Evolutionary conservation across 2,113 vertebrate species (phyloP).

Genomic region (Oryzias javanicus): DNA sequence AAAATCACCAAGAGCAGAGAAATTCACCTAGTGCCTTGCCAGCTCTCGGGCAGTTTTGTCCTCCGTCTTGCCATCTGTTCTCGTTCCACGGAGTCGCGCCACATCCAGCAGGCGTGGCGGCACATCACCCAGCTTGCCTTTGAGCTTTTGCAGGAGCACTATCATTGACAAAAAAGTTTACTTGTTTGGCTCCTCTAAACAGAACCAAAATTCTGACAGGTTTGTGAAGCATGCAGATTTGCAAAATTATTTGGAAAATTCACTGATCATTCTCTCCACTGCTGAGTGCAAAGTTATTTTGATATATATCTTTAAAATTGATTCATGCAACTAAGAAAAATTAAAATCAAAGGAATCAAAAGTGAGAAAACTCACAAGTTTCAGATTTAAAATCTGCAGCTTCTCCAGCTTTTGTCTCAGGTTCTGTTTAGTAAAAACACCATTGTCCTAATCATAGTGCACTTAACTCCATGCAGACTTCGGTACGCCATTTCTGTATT

Average conservation of each 20-base stretch:
- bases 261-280: background rate
- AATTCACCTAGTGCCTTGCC: constrained; percentile 92
- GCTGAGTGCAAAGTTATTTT: background rate
- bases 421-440: constrained; percentile 4
- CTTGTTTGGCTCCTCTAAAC: background rate
- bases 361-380: constrained; percentile 4
- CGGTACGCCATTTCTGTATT: constrained; percentile 24
- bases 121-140: constrained; percentile 83
- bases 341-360: background rate
- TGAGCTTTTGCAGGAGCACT: constrained; percentile 72
- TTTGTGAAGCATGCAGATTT: constrained; percentile 18
- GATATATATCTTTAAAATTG: constrained; percentile 1
- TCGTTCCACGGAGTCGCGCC: constrained; percentile 78
- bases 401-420: background rate
- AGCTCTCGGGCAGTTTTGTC: constrained; percentile 83
- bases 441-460: constrained; percentile 11
- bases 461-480: constrained; percentile 5
- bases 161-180: constrained; percentile 25
- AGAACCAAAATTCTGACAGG: constrained; percentile 11
- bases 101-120: constrained; percentile 85
- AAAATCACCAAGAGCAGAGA: constrained; percentile 80
- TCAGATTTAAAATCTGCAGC: constrained; percentile 19
- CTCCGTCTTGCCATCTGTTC: constrained; percentile 89
- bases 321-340: background rate
- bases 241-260: constrained; percentile 7